Percentiles rank a stretch among this genome's conserved stretches.
Evolutionary conservation across 2,888 invertebrate species (phyloP).

Genomic region (Acleris emargana): DNA sequence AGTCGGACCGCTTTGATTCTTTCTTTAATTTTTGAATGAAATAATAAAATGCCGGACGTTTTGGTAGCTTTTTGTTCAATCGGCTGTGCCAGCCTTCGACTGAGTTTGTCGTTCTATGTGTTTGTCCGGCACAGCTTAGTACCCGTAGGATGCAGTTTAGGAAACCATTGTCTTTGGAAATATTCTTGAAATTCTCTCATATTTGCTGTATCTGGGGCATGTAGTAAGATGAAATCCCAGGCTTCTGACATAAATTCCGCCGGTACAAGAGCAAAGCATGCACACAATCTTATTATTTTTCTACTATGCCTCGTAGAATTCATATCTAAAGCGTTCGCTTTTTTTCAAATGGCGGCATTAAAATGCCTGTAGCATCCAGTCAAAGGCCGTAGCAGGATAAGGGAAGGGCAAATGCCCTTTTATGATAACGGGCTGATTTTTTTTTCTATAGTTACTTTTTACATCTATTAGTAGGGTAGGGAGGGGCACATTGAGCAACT

Average conservation of each 20-base stretch:
- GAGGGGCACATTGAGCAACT: too few species aligned
- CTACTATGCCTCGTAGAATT: neutral
- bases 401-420: too few species aligned
- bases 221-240: neutral
- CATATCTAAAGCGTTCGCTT: neutral
- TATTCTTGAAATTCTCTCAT: neutral
- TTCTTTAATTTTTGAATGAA: conserved; percentile 18
- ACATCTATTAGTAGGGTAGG: too few species aligned
- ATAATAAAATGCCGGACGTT: conserved; percentile 12
- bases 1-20: conserved; percentile 17
- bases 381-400: too few species aligned
- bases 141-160: conserved; percentile 4
- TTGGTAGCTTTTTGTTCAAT: conserved; percentile 16
- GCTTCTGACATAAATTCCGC: conserved; percentile 5
- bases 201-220: conserved; percentile 2
- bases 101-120: conserved; percentile 21
- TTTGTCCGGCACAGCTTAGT: conserved; percentile 3
- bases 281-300: too few species aligned
- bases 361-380: neutral
- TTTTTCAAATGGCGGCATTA: neutral
- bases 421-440: too few species aligned
- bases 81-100: conserved; percentile 20
- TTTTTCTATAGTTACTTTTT: too few species aligned
- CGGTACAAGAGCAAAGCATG: conserved; percentile 4
- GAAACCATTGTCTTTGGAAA: conserved; percentile 1